Evolutionary conservation across 2,113 vertebrate genomes (phyloP).

Genomic region (Neoarius graeffei): DNA sequence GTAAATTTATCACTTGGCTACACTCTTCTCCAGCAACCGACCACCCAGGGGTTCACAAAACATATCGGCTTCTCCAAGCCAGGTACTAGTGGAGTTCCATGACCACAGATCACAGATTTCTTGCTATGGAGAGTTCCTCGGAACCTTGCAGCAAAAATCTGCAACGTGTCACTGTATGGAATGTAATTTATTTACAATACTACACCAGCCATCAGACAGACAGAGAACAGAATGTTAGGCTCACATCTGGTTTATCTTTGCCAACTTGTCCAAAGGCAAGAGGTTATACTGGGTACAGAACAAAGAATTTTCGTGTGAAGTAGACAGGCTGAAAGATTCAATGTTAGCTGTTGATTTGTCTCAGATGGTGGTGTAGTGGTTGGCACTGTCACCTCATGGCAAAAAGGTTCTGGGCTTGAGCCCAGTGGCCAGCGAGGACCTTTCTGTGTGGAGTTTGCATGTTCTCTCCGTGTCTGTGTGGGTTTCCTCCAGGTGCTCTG

Average conservation of each 20-base stretch:
- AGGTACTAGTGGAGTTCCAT: neutral
- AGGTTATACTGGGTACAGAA: no score
- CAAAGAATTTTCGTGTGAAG: neutral
- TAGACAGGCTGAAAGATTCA: neutral
- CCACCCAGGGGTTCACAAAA: neutral
- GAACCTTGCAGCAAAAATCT: neutral
- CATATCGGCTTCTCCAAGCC: neutral
- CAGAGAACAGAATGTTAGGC: neutral
- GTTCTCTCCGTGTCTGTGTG: no score
- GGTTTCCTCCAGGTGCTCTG: no score
- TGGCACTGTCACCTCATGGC: no score
- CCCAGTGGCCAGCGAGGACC: no score
- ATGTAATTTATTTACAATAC: neutral
- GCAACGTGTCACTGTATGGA: neutral
- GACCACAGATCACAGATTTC: neutral
- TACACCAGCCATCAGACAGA: neutral
- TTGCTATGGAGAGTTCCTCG: neutral
- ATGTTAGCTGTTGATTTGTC: neutral
- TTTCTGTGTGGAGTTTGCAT: no score
- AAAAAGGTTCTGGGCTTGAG: no score
- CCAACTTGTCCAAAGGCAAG: neutral
- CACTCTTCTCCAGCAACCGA: neutral
- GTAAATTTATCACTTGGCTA: neutral
- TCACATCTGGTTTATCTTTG: constrained; percentile 4
- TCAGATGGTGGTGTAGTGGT: no score